Base-by-base conservation (phyloP, 2,113 vertebrate species). In the Dasyprocta punctata region DNA sequence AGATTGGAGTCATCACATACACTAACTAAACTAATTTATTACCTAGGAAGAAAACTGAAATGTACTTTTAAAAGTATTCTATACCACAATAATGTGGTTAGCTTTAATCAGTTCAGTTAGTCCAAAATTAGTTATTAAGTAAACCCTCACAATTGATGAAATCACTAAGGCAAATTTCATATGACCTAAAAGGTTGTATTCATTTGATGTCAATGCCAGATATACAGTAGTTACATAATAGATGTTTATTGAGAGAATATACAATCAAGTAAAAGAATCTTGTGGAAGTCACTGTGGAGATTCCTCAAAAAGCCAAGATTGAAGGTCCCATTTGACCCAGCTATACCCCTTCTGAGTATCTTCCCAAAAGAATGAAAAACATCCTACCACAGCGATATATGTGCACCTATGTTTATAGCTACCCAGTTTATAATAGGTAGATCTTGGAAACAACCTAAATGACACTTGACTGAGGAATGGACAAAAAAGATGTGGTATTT, bases 91-190 rank as follows among this genome's bases (percentile, higher is more conserved):
- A 14, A 56, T n/a, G 77, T 56, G 19, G 52, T 95, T 90, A 90
- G 38, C 44, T 90, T 95, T 90, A 7, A 12, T 61, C 41, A 63
- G 54, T 73, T 89, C 41, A 52, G 2, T 28, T 30, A 88, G 47
- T 96, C 92, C 58, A 77, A 90, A 95, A 82, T 28, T 86, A 73
- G n/a, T 75, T 91, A 94, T 67, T 85, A 97, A 95, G 86, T 26
- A 86, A 90, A 87, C 36, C n/a, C n/a, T 73, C 49, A 81, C 41
- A 54, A 36, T 47, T 19, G 78, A 86, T 47, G 12, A 54, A 56
- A 63, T 75, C 54, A 60, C 30, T 60, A 49, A 95, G 92, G 44
- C 60, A 78, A 93, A 89, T 24, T 8, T 20, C n/a, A 4, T 60
- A 24, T 86, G 36, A 28, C 56, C 58, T 89, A 80, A 92, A 86